A percentile compares a stretch with the other conserved stretches of the same genome.
These are phyloP conservation scores for Ptychoptera contaminata DNA, from an alignment of 2,888 invertebrate genomes.

Conservation along the genomic window DNA sequence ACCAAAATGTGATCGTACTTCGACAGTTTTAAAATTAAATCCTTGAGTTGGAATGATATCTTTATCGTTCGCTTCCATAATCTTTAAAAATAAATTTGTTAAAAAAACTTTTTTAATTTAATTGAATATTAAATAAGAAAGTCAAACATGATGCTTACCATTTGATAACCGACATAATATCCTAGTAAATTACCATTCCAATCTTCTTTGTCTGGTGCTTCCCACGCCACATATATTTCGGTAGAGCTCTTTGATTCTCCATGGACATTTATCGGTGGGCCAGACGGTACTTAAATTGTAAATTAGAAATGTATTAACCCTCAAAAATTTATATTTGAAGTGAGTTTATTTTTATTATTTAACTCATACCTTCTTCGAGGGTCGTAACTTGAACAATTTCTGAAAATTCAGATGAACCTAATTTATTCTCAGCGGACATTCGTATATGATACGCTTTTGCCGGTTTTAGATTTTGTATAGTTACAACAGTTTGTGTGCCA, in stretches of 20 bases:
- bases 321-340: background rate
- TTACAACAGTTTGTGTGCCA: constrained; percentile 67
- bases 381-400: constrained; percentile 74
- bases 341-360: constrained; percentile 26
- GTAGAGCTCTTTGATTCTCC: constrained; percentile 75
- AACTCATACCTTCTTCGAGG: constrained; percentile 44
- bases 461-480: constrained; percentile 66
- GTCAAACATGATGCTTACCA: constrained; percentile 19
- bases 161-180: constrained; percentile 74
- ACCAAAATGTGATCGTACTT: constrained; percentile 54
- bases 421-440: constrained; percentile 75
- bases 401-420: constrained; percentile 76
- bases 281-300: constrained; percentile 46
- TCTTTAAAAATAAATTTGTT: background rate
- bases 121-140: background rate
- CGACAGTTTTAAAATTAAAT: constrained; percentile 62
- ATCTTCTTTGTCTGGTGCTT: constrained; percentile 67
- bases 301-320: constrained; percentile 11
- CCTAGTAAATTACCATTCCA: constrained; percentile 82
- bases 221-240: constrained; percentile 72
- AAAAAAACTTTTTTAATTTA: background rate
- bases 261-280: constrained; percentile 64
- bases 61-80: constrained; percentile 22
- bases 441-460: constrained; percentile 77
- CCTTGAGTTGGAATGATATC: constrained; percentile 35